Base-by-base conservation (phyloP, 2,888 invertebrate species). In the Phaedon cochleariae region DNA sequence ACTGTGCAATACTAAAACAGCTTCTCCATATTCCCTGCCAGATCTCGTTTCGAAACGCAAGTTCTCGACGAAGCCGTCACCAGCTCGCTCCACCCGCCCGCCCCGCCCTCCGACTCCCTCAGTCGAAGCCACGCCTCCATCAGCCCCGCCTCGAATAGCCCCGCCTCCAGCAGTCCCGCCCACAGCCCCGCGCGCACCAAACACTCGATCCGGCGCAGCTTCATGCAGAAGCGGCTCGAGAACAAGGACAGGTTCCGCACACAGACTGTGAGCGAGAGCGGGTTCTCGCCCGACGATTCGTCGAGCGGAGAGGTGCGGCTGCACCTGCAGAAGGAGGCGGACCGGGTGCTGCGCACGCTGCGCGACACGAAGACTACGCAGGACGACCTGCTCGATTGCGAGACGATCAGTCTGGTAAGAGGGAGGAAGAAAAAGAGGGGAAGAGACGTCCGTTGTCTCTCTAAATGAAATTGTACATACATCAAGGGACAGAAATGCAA, bases 221-320 rank as follows among this genome's bases (percentile, higher is more conserved):
- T 82, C 64, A 73, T 87, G 78, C 89, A 88, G 76, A 87, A 86
- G 76, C 85, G 89, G 15, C 80, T 85, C 10, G 89, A 90, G 68
- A 90, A 91, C 77, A 89, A 89, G 5, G 93, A 93, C 53, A 86
- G 93, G 57, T 93, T 90, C 80, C 87, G 89, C 74, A 94, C 93
- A 1, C 88, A 90, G 74, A 91, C 92, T 0, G 82, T 92, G 18
- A 88, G 81, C 45, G 88, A 83, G 83, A 74, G 79, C 2, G 86
- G 76, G 46, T 85, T 87, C 1, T 86, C 87, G 0, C 86, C 87
- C 0, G 87, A 87, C 64, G 83, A 85, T 1, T 70, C 75, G 5
- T 70, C 72, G 10, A 41, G 6, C 6, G 70, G 64, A 17, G 73
- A 86, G 62, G 81, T 86, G 60, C 83, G 85, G 62, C 82, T 81